Conservation (phyloP, 2,113 vertebrate species). For the Ammodytes dubius region DNA sequence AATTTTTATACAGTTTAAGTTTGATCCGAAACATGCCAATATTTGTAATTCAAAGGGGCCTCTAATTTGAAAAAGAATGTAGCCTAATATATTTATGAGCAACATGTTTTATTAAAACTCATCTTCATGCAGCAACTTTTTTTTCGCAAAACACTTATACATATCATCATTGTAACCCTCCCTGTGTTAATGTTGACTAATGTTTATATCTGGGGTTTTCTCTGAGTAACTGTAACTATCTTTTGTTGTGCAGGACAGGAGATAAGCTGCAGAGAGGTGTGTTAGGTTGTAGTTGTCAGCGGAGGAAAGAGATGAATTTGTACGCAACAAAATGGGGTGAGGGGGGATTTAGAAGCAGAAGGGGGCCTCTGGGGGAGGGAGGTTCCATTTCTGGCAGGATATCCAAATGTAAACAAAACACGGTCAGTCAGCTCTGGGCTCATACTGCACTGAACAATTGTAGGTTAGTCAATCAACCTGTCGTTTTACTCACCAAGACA, state of each 20-base stretch:
- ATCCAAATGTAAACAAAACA: constrained; percentile 80
- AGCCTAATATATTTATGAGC: neutral
- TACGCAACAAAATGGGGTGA: neutral
- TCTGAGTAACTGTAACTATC: neutral
- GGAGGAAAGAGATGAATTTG: constrained; percentile 50
- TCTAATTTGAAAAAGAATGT: neutral
- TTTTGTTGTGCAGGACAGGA: constrained; percentile 9
- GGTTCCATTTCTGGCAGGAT: constrained; percentile 76
- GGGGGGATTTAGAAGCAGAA: neutral
- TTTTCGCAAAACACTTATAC: neutral
- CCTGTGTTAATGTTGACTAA: neutral
- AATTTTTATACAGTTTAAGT: neutral
- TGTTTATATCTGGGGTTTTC: neutral
- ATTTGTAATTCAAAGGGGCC: neutral
- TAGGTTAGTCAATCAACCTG: constrained; percentile 41
- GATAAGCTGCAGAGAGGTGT: constrained; percentile 16
- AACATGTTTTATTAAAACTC: neutral
- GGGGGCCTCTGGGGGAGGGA: constrained; percentile 68
- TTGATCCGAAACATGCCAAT: too few species aligned
- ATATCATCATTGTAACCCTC: neutral
- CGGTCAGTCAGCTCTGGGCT: constrained; percentile 50
- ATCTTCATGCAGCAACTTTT: neutral
- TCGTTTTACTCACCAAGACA: neutral
- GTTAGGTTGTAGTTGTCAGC: neutral
- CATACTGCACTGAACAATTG: constrained; percentile 32